Evolutionary conservation across 2,888 invertebrate species (phyloP).

Genomic region (Germaria angustata): DNA sequence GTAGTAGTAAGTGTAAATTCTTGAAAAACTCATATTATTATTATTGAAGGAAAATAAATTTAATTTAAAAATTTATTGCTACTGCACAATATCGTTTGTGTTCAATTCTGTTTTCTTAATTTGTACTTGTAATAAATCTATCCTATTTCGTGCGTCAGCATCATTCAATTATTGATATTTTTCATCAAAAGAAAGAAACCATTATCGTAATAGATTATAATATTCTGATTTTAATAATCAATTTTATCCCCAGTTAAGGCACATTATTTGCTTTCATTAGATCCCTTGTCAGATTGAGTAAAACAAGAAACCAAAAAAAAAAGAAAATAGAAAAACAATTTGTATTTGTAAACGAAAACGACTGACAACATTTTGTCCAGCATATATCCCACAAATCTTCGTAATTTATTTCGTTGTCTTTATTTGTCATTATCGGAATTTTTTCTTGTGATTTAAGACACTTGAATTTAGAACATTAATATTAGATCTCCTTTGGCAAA

Average conservation of each 20-base stretch:
- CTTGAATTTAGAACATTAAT: constrained; percentile 6
- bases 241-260: background rate
- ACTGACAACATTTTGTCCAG: background rate
- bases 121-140: too few species aligned
- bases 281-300: background rate
- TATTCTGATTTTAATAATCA: background rate
- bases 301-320: background rate
- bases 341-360: background rate
- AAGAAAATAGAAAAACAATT: background rate
- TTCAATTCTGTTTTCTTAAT: too few species aligned
- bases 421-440: background rate
- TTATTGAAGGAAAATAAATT: too few species aligned
- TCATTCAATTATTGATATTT: too few species aligned
- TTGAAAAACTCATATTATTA: too few species aligned
- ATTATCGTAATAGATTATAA: background rate
- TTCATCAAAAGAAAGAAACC: background rate
- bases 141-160: too few species aligned
- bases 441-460: constrained; percentile 15
- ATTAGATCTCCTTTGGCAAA: constrained; percentile 2
- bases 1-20: too few species aligned
- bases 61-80: too few species aligned
- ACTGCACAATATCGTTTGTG: too few species aligned
- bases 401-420: background rate
- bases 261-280: background rate
- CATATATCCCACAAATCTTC: constrained; percentile 1